These are phyloP conservation scores for Loris lydekkerianus DNA, from an alignment of 2,797 vertebrate species.

Conservation along the genomic window DNA sequence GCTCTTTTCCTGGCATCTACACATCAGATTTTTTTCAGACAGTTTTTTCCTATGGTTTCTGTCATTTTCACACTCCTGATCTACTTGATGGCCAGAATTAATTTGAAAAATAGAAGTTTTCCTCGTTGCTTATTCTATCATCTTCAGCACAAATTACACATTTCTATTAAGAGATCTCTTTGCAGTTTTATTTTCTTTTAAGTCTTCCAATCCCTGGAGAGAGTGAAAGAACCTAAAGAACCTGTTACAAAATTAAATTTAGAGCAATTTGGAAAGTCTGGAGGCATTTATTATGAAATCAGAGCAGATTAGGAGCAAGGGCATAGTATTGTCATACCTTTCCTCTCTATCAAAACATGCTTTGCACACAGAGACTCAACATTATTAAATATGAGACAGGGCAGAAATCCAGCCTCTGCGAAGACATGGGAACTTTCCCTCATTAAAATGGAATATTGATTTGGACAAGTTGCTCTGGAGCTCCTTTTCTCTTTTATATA, in stretches of 20 bases:
- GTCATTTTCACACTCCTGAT: not conserved
- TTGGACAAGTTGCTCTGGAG: slow-evolving; percentile 9
- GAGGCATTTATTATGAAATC: slow-evolving; percentile 60
- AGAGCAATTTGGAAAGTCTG: slow-evolving; percentile 45
- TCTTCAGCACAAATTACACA: slow-evolving; percentile 42
- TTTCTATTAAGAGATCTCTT: slow-evolving; percentile 49
- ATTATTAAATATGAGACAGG: not conserved
- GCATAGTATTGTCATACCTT: not conserved
- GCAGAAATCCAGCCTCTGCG: not conserved
- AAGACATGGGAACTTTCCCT: not conserved
- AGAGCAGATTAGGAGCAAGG: not conserved
- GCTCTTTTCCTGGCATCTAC: not conserved
- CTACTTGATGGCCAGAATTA: slow-evolving; percentile 51
- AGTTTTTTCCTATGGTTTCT: not conserved
- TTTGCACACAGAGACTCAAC: not conserved
- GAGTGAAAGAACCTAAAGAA: slow-evolving; percentile 7
- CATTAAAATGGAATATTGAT: slow-evolving; percentile 40
- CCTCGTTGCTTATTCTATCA: slow-evolving; percentile 59
- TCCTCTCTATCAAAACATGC: not conserved
- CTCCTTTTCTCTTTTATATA: not conserved
- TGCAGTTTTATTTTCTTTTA: slow-evolving; percentile 52
- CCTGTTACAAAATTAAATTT: slow-evolving; percentile 38
- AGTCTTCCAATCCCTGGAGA: slow-evolving; percentile 9
- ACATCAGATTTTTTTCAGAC: not conserved
- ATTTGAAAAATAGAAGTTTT: slow-evolving; percentile 50